A percentile compares a stretch with the other conserved stretches of the same genome.
phyloP scores from a whole-genome alignment of 2,797 vertebrate genomes.

The Vireo griseus region DNA sequence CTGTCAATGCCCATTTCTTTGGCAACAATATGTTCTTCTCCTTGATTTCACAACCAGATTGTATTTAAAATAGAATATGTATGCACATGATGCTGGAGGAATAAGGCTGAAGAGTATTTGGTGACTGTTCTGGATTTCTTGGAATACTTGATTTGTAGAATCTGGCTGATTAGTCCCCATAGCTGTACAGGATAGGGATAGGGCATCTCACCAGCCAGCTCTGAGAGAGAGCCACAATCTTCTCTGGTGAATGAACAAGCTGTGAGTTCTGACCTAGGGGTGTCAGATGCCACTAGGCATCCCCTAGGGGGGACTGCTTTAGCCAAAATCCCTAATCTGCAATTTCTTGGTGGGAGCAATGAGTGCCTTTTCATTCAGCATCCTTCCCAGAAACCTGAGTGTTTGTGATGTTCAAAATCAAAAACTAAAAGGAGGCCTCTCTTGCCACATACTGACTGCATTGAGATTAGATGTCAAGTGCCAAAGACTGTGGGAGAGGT shows the following conservation, averaged over 20 bases:
- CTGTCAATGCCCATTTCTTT: background rate
- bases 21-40: background rate
- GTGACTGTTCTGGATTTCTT: background rate
- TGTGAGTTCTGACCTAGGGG: background rate
- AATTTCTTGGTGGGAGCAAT: background rate
- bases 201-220: background rate
- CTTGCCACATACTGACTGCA: background rate
- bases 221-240: background rate
- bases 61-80: background rate
- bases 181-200: background rate
- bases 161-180: background rate
- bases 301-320: background rate
- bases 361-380: background rate
- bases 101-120: background rate
- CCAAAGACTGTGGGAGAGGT: background rate
- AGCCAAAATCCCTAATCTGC: background rate
- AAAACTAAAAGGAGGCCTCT: background rate
- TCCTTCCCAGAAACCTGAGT: background rate
- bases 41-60: background rate
- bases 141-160: background rate
- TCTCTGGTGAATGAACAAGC: background rate
- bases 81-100: background rate
- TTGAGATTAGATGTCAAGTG: background rate
- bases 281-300: background rate
- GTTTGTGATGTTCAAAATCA: background rate